Percentiles rank a stretch among this genome's conserved stretches.
Conservation (phyloP, 1,140 invertebrate species). For the Drosophila orosa region DNA sequence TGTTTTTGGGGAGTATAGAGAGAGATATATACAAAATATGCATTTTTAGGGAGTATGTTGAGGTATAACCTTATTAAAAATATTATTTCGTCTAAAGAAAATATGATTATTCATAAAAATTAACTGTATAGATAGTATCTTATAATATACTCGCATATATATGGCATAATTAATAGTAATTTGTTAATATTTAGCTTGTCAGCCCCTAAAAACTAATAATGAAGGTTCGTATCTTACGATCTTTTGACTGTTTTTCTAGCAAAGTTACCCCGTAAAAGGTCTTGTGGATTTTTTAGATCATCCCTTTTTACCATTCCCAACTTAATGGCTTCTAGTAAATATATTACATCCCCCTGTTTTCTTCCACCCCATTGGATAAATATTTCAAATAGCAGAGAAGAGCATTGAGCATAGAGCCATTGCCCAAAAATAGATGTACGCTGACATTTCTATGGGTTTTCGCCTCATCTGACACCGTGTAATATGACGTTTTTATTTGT, state of each 20-base stretch:
- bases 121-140: too few species aligned
- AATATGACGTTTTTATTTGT: constrained; percentile 27
- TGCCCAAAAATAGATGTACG: constrained; percentile 32
- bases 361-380: constrained; percentile 43
- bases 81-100: background rate
- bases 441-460: constrained; percentile 25
- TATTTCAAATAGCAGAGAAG: background rate
- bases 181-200: too few species aligned
- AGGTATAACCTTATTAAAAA: background rate
- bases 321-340: constrained; percentile 18
- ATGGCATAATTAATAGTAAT: too few species aligned
- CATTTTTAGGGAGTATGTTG: background rate
- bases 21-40: too few species aligned
- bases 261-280: background rate
- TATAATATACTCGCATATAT: too few species aligned
- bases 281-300: constrained; percentile 11
- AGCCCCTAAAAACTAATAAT: background rate
- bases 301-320: background rate
- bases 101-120: background rate
- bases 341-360: constrained; percentile 10
- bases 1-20: background rate
- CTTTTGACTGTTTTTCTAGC: background rate
- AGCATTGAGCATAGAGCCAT: constrained; percentile 8
- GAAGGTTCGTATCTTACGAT: background rate
- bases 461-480: background rate